Evolutionary conservation across 2,113 vertebrate genomes (phyloP).

Genomic region (Muntiacus reevesi): DNA sequence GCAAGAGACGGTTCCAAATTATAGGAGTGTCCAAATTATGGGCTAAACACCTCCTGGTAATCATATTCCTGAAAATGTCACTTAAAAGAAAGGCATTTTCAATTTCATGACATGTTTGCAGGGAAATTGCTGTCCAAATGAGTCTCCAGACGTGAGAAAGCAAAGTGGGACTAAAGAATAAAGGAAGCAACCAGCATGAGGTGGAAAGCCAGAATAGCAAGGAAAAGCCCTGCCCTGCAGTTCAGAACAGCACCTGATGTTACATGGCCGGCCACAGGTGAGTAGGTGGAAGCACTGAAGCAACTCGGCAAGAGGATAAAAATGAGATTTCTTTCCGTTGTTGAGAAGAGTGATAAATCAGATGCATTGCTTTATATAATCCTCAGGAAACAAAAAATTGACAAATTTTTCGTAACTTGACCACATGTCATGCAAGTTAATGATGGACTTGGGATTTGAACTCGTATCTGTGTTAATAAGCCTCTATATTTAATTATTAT

Average conservation of each 20-base stretch:
- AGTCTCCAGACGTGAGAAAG: neutral
- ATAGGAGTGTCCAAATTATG: conserved; percentile 28
- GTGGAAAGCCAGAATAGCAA: neutral
- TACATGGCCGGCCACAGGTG: neutral
- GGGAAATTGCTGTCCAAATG: neutral
- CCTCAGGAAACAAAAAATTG: neutral
- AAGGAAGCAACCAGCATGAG: neutral
- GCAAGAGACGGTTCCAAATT: conserved; percentile 3
- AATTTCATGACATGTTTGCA: neutral
- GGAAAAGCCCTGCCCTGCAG: neutral
- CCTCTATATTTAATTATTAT: neutral
- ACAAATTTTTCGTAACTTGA: neutral
- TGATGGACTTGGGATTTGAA: neutral
- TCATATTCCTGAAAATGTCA: conserved; percentile 29
- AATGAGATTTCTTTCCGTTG: too few species aligned
- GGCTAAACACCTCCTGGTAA: neutral
- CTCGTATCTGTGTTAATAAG: neutral
- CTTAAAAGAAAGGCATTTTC: conserved; percentile 19
- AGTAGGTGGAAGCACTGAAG: rapidly evolving
- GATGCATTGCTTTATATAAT: neutral
- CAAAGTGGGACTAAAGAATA: neutral
- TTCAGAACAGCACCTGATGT: neutral
- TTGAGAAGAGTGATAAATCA: neutral
- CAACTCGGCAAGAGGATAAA: neutral
- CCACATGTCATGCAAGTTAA: neutral